Evolutionary conservation across 2,113 vertebrate genomes (phyloP), one percentile per base, ranked within the genome.

Genomic region (Brachyhypopomus gauderio): DNA sequence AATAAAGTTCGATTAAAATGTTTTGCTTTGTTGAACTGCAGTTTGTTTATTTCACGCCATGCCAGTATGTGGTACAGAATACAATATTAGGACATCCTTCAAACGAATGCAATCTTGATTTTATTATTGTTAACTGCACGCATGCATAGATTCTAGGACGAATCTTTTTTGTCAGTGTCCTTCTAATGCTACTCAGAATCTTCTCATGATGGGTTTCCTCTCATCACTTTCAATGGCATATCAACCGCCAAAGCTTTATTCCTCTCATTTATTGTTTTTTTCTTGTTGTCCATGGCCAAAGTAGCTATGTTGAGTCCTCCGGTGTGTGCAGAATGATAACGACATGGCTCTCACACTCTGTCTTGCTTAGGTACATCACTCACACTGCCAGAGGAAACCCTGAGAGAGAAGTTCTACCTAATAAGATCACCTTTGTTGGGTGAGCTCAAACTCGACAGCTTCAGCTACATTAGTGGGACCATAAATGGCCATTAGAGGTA

Each of bases 1-100:
- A 83, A 78, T 66, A 48, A 34, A 11, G 36, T 67, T 23, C 59
- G 52, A 75, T 60, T 83, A 34, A 67, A 55, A 25, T 76, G 58
- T 30, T 62, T 48, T 36, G 34, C 19, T 30, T 58, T 71, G 20
- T 71, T 20, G 23, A 66, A 67, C 48, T 38, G 64, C 0, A 0
- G 12, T 59, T 79, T 41, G 73, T 62, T 76, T 38, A 16, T 38
- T 27, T 63, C 22, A 34, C 22, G 48, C 30, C 11, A 36, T 30
- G 19, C 17, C 30, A 20, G 22, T 55, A 60, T 41, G 22, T 20
- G 20, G 36, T 3, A 8, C 66, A 38, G 7, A 69, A 1, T 38
- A n/a, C 36, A 69, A 20, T 66, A 6, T 34, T 34, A 14, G 12
- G 12, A 52, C 12, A 11, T 52, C 45, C 45, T 14, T 52, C 45